These are phyloP conservation scores for Chionomys nivalis DNA, from an alignment of 2,113 vertebrate species.

Conservation along the genomic window DNA sequence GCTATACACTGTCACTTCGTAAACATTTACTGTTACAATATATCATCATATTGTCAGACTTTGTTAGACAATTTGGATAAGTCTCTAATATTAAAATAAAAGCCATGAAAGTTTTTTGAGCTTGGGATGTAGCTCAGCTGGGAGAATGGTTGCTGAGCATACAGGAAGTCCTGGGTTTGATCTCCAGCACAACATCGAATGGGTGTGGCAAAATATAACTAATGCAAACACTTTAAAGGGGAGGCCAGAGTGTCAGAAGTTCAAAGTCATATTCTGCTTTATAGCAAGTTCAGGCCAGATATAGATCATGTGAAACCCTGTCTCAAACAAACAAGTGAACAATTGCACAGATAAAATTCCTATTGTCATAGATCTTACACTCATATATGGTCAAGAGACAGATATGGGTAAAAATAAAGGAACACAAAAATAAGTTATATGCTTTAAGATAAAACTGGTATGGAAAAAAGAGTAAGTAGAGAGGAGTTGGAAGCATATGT, in stretches of 20 bases:
- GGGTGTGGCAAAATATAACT: background rate
- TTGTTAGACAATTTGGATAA: background rate
- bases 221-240: background rate
- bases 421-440: background rate
- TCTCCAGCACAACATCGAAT: background rate
- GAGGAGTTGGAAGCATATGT: background rate
- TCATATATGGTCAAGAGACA: background rate
- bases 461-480: background rate
- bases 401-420: background rate
- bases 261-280: background rate
- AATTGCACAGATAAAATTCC: background rate
- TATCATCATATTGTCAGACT: fast-evolving
- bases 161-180: background rate
- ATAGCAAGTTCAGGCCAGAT: background rate
- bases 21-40: background rate
- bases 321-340: background rate
- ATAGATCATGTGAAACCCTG: background rate
- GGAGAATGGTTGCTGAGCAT: no score
- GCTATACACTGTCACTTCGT: background rate
- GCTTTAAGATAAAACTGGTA: background rate
- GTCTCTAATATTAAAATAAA: background rate
- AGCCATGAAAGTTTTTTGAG: background rate
- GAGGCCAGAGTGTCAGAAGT: background rate
- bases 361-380: background rate
- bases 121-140: background rate